A percentile compares a stretch with the other conserved stretches of the same genome.
Conservation (phyloP, 37 sponge, comb jelly and placozoan species). For the Cliona cf. orientalis region DNA sequence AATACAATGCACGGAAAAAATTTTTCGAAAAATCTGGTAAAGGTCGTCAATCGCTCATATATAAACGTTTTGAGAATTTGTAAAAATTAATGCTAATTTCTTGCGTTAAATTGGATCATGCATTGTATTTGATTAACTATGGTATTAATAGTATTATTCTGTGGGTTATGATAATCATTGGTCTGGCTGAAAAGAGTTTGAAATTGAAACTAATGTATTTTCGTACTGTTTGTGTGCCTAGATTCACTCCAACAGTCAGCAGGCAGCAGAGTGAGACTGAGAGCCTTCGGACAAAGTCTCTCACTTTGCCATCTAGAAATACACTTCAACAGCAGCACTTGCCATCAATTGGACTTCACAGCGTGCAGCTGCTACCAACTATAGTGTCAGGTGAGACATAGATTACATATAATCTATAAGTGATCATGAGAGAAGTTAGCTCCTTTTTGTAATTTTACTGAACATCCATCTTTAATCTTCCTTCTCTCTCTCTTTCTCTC, state of each 20-base stretch:
- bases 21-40: too few relatives aligned
- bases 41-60: too few relatives aligned
- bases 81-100: too few relatives aligned
- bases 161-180: too few relatives aligned
- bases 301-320: neutral
- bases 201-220: too few relatives aligned
- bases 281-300: neutral
- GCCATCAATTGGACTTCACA: constrained; percentile 22
- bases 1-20: too few relatives aligned
- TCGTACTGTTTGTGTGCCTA: neutral
- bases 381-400: constrained; percentile 10
- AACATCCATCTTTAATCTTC: neutral
- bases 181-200: too few relatives aligned
- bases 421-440: too few relatives aligned
- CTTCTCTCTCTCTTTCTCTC: neutral
- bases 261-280: neutral
- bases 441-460: neutral
- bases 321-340: neutral
- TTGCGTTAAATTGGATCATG: too few relatives aligned
- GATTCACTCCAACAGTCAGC: neutral
- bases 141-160: neutral
- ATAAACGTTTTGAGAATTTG: too few relatives aligned
- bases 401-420: neutral
- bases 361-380: constrained; percentile 49
- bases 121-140: too few relatives aligned